Evolutionary conservation across 2,797 vertebrate species (phyloP).

Genomic region (Smutsia temminckii): DNA sequence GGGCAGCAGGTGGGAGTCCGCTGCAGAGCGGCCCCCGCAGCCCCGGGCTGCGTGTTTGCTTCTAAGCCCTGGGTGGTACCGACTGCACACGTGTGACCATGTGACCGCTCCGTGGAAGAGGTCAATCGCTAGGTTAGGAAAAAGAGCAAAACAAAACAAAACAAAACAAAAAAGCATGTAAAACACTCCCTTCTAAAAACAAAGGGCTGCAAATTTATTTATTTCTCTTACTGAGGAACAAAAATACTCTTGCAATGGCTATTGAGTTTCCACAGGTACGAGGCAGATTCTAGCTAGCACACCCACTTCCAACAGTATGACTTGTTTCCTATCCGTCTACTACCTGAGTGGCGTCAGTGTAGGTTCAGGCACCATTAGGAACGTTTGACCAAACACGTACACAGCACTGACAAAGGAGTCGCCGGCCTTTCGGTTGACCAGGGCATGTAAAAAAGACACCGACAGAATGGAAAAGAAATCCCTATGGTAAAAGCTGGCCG

Average conservation of each 20-base stretch:
- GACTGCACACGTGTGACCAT: slow-evolving; percentile 53
- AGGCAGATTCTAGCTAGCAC: slow-evolving; percentile 83
- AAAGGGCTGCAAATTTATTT: slow-evolving; percentile 81
- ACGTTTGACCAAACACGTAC: slow-evolving; percentile 87
- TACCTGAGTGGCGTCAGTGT: slow-evolving; percentile 91
- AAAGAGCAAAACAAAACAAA: neutral
- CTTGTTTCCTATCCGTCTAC: slow-evolving; percentile 85
- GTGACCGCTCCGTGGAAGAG: slow-evolving; percentile 58
- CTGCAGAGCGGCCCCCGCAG: slow-evolving; percentile 41
- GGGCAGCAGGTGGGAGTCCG: neutral
- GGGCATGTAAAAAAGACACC: slow-evolving; percentile 85
- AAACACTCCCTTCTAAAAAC: slow-evolving; percentile 82
- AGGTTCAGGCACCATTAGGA: slow-evolving; percentile 90
- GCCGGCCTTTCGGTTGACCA: slow-evolving; percentile 85
- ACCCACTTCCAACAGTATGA: slow-evolving; percentile 81
- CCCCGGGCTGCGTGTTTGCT: slow-evolving; percentile 47
- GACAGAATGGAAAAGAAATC: slow-evolving; percentile 82
- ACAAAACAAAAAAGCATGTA: slow-evolving; percentile 75
- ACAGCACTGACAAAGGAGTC: slow-evolving; percentile 86
- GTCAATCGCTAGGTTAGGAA: slow-evolving; percentile 62
- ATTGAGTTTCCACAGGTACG: slow-evolving; percentile 81
- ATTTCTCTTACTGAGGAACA: slow-evolving; percentile 80
- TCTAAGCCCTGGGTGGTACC: slow-evolving; percentile 18
- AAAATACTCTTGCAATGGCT: slow-evolving; percentile 83
- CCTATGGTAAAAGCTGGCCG: slow-evolving; percentile 70